Base-by-base conservation (phyloP, 2,113 vertebrate species). In the Petrocephalus zakoni region DNA sequence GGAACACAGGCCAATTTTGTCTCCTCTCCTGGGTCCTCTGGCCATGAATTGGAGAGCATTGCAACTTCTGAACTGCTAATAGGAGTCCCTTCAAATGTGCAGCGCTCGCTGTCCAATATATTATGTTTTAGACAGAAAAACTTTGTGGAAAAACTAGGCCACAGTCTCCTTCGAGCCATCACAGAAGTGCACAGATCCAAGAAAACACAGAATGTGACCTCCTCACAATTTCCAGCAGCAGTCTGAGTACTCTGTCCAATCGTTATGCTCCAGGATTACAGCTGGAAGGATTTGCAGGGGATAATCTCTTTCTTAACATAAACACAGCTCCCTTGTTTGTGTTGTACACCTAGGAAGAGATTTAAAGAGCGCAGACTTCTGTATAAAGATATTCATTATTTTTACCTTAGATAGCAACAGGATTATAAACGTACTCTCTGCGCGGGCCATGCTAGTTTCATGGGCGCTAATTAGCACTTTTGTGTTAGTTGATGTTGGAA, bases 301-400 rank as follows among this genome's bases (percentile, higher is more conserved):
- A 46, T 83, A 83, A 83, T 83, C 47, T 49, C 82, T 85, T 85
- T 85, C 22, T 47, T 85, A 85, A 52, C 82, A 15, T 52, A 29
- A 49, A 47, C 46, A 49, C 47, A 15, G 47, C 52, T 52, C 82
- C 22, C n/a, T 85, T 78, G 29, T 85, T 51, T 25, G 19, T 15
- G 49, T 49, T 34, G 34, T 78, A 42, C 21, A 85, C 46, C 49
- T 22, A 85, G 82, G 9, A 49, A 52, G 46, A 13, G 10, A 25
- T 51, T 85, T 85, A 52, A 52, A 85, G 37, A 83, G 46, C 37
- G 42, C 47, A 46, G 22, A 83, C n/a, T 85, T 52, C 82, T 25
- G 47, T 8, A 4, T 84, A 5, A 78, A 78, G 5, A 78, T 78
- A 78, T 78, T 78, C 15, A 78, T 19, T 0, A 2, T 78, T 34